Percentiles rank a stretch among this genome's conserved stretches.
phyloP scores from a whole-genome alignment of 2,113 vertebrate genomes.

The Clarias macrocephalus region DNA sequence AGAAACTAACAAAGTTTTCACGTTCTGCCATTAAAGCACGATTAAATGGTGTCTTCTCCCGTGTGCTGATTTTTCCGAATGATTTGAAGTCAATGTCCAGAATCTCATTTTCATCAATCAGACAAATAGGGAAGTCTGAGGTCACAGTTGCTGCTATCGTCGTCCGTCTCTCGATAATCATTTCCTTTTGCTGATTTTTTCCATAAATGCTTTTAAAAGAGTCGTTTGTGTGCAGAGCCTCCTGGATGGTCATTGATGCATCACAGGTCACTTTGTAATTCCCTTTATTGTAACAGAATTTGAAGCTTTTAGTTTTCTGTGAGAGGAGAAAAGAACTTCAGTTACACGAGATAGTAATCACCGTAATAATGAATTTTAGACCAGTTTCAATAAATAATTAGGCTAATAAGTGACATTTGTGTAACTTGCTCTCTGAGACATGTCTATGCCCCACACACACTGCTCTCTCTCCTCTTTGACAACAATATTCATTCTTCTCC shows the following conservation, averaged over 20 bases:
- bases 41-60: too few species aligned
- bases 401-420: neutral
- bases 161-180: constrained; percentile 15
- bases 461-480: neutral
- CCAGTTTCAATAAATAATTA: neutral
- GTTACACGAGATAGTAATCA: too few species aligned
- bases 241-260: neutral
- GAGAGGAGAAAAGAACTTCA: neutral
- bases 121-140: constrained; percentile 37
- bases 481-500: neutral
- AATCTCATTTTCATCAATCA: constrained; percentile 29
- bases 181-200: constrained; percentile 11
- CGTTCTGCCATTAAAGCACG: too few species aligned
- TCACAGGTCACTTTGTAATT: neutral
- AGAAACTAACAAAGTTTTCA: constrained; percentile 24
- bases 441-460: neutral
- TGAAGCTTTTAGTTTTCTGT: constrained; percentile 33
- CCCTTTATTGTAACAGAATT: accelerated
- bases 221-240: neutral
- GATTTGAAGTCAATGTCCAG: too few species aligned
- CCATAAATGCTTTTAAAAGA: neutral
- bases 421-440: neutral
- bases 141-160: constrained; percentile 12
- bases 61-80: accelerated
- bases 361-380: neutral